Evolutionary conservation across 2,113 vertebrate species (phyloP).

Genomic region (Ursus arctos): DNA sequence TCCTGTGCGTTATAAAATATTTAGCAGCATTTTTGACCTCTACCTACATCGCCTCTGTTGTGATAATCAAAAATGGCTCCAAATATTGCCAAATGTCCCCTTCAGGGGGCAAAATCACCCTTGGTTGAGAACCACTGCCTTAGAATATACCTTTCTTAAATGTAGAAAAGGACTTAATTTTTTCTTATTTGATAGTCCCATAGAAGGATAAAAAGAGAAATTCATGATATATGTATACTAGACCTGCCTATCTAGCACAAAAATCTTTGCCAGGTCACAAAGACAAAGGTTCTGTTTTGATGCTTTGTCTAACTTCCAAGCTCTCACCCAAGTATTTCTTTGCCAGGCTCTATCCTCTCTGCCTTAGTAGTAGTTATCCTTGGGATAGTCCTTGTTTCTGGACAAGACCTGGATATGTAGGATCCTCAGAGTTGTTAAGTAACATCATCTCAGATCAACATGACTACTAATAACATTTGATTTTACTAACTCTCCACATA

Average conservation of each 20-base stretch:
- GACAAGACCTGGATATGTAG: neutral
- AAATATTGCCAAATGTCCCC: neutral
- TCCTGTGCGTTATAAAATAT: neutral
- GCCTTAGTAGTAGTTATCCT: neutral
- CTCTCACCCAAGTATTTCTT: neutral
- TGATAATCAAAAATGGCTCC: neutral
- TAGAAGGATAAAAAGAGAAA: no score
- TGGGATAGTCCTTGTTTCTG: neutral
- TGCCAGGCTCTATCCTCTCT: neutral
- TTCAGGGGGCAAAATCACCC: neutral
- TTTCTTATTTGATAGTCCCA: no score
- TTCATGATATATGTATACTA: neutral
- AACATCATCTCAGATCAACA: neutral
- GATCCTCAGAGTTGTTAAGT: neutral
- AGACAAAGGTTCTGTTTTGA: neutral
- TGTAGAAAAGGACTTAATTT: no score
- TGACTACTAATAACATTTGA: neutral
- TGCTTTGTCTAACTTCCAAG: neutral
- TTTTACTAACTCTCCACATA: neutral
- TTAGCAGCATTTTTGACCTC: neutral
- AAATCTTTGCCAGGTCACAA: neutral
- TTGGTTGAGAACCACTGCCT: neutral
- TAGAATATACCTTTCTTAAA: neutral
- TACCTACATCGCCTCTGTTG: rapidly evolving
- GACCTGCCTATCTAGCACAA: neutral